Percentiles rank a stretch among this genome's conserved stretches.
phyloP scores from a whole-genome alignment of 2,113 vertebrate species.

The Zootoca vivipara region DNA sequence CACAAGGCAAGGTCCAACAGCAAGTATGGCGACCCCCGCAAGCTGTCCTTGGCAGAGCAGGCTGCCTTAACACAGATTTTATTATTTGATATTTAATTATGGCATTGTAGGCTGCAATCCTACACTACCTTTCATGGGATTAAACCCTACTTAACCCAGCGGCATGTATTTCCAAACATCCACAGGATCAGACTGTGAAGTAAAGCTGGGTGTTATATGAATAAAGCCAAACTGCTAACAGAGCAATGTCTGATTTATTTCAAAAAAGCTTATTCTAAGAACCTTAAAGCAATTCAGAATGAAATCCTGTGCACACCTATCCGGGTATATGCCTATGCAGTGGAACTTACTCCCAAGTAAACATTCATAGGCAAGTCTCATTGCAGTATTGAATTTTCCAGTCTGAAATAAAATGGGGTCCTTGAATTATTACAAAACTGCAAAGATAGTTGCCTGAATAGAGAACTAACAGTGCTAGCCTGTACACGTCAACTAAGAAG shows the following conservation, averaged over 20 bases:
- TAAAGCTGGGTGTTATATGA: constrained; percentile 18
- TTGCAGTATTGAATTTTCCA: background rate
- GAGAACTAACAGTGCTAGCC: background rate
- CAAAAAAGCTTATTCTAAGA: background rate
- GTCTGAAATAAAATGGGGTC: background rate
- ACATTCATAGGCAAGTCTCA: background rate
- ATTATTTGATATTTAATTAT: constrained; percentile 34
- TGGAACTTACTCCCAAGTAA: background rate
- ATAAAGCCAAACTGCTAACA: background rate
- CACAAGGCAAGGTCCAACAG: too few relatives aligned
- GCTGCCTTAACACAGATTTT: constrained; percentile 32
- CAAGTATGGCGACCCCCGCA: background rate
- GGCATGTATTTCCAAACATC: background rate
- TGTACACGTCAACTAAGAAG: too few relatives aligned
- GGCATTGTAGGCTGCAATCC: background rate
- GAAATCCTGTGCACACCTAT: background rate
- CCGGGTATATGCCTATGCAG: background rate
- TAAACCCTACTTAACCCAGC: background rate
- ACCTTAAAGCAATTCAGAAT: background rate
- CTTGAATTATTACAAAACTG: background rate
- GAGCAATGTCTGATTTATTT: background rate
- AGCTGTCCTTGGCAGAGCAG: background rate
- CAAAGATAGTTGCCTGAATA: background rate
- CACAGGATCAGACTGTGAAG: background rate
- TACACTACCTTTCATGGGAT: background rate